phyloP scores from a whole-genome alignment of 2,888 invertebrate genomes.

The Calameuta pallipes region DNA sequence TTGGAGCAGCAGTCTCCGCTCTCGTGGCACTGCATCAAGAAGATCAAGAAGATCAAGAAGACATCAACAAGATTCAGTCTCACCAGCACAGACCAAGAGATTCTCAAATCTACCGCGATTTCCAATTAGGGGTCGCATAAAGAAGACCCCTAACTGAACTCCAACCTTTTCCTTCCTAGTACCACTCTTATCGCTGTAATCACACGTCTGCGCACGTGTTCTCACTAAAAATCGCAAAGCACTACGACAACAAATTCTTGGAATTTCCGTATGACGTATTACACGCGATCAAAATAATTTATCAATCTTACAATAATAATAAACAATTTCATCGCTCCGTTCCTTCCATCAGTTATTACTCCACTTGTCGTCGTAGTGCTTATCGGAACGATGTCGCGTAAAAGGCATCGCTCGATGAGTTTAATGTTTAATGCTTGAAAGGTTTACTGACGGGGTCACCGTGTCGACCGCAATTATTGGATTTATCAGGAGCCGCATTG shows the following conservation, averaged over 20 bases:
- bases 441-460: conserved; percentile 54
- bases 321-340: background rate
- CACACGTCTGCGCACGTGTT: background rate
- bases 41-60: conserved; percentile 5
- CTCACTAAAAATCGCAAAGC: background rate
- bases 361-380: background rate
- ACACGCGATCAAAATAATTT: background rate
- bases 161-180: background rate
- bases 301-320: background rate
- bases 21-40: conserved; percentile 14
- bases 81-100: background rate
- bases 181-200: background rate
- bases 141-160: background rate
- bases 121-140: background rate
- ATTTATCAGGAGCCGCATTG: conserved; percentile 38
- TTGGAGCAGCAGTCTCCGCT: conserved; percentile 14
- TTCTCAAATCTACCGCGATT: background rate
- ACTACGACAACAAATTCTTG: background rate
- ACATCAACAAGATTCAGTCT: background rate
- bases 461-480: conserved; percentile 41
- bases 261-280: background rate
- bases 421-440: conserved; percentile 8
- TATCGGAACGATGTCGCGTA: background rate
- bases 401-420: background rate
- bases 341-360: background rate